Conservation (phyloP, 2,888 invertebrate genomes). For the Tinea semifulvella region DNA sequence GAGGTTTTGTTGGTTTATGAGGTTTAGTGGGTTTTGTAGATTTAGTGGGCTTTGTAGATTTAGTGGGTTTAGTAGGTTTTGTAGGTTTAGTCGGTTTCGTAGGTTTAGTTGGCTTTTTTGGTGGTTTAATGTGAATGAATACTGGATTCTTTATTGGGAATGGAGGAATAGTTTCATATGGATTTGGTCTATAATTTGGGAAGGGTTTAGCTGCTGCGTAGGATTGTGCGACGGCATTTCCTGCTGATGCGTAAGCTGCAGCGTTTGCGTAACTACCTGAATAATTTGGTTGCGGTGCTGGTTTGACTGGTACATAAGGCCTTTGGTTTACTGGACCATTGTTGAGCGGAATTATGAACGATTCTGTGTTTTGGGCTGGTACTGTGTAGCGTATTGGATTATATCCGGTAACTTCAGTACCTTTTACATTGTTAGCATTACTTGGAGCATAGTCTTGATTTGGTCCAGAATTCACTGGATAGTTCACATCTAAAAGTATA, state of each 20-base stretch:
- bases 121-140: too few relatives aligned
- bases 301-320: too few relatives aligned
- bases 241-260: neutral
- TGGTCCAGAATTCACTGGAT: neutral
- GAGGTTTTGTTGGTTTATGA: neutral
- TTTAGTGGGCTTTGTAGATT: too few relatives aligned
- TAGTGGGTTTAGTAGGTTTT: too few relatives aligned
- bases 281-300: neutral
- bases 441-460: neutral
- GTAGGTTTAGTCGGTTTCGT: too few relatives aligned
- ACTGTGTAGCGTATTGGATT: neutral
- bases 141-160: too few relatives aligned
- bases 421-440: neutral
- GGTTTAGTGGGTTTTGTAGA: too few relatives aligned
- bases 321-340: neutral
- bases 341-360: neutral
- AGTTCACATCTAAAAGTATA: neutral
- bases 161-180: too few relatives aligned
- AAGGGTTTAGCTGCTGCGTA: neutral
- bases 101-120: too few relatives aligned
- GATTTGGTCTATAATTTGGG: too few relatives aligned
- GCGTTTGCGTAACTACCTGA: neutral
- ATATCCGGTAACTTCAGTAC: neutral
- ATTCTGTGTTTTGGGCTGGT: neutral
- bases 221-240: neutral